phyloP scores from a whole-genome alignment of 2,113 vertebrate species.

The Sciurus niger region DNA sequence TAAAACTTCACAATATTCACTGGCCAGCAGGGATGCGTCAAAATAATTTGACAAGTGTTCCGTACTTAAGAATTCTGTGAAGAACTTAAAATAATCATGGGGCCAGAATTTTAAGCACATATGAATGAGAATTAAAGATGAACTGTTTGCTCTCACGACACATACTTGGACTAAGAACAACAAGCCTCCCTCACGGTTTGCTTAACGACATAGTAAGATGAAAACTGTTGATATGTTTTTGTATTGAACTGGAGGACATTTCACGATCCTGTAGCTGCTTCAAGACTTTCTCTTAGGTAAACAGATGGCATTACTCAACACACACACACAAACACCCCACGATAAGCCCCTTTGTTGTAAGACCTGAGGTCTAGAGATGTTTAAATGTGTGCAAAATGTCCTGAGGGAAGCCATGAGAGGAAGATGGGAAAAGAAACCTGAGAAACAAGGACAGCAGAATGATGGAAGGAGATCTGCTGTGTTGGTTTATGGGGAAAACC shows the following conservation, averaged over 20 bases:
- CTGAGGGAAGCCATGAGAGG: background rate
- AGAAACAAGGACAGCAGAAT: background rate
- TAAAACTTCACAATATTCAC: conserved; percentile 34
- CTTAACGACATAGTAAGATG: background rate
- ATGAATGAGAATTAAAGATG: conserved; percentile 2
- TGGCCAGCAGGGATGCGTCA: conserved; percentile 62
- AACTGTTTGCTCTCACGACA: background rate
- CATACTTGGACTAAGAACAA: background rate
- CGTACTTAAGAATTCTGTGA: background rate
- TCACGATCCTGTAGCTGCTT: background rate
- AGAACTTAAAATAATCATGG: conserved; percentile 10
- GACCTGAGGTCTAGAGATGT: background rate
- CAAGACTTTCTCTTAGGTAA: conserved; percentile 50
- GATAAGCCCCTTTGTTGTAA: background rate
- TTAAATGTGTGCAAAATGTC: background rate
- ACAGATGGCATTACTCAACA: background rate
- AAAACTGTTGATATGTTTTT: background rate
- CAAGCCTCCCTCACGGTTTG: background rate
- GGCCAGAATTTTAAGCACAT: background rate
- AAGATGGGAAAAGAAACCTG: background rate
- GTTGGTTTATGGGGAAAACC: background rate
- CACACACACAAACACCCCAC: background rate
- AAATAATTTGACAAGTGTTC: conserved; percentile 73
- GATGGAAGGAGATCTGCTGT: background rate
- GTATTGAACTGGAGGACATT: background rate